Evolutionary conservation across 2,888 invertebrate species (phyloP).

Genomic region (Cephonodes hylas): DNA sequence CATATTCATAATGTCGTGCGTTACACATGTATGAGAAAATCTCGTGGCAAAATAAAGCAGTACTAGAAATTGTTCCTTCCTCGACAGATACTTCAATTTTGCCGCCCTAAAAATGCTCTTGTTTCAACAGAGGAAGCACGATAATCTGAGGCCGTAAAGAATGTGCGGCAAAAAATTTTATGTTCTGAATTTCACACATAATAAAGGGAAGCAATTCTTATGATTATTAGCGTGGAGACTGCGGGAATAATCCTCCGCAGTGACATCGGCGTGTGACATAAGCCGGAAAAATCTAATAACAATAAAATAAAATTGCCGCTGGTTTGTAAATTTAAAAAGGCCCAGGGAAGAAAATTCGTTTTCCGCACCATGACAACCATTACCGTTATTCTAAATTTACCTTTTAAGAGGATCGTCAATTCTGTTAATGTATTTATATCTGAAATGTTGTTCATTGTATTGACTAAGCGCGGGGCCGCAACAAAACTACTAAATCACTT

Average conservation of each 20-base stretch:
- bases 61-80: slow-evolving; percentile 57
- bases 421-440: slow-evolving; percentile 49
- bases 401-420: slow-evolving; percentile 58
- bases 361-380: slow-evolving; percentile 72
- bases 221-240: slow-evolving; percentile 79
- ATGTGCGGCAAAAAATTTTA: slow-evolving; percentile 54
- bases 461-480: no score
- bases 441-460: slow-evolving; percentile 19
- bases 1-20: slow-evolving; percentile 71
- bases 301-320: slow-evolving; percentile 80
- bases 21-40: slow-evolving; percentile 64
- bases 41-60: slow-evolving; percentile 58
- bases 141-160: slow-evolving; percentile 36
- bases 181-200: slow-evolving; percentile 78
- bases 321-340: slow-evolving; percentile 79
- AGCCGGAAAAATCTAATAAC: slow-evolving; percentile 81
- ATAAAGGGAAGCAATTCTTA: slow-evolving; percentile 79
- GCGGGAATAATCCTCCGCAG: slow-evolving; percentile 76
- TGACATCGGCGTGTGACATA: slow-evolving; percentile 76
- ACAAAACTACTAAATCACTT: neutral
- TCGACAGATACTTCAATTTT: slow-evolving; percentile 42
- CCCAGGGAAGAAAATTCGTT: slow-evolving; percentile 77
- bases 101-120: slow-evolving; percentile 46
- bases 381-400: slow-evolving; percentile 77
- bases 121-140: slow-evolving; percentile 36